Evolutionary conservation across 2,888 invertebrate species (phyloP).

Genomic region (Anoplius nigerrimus): DNA sequence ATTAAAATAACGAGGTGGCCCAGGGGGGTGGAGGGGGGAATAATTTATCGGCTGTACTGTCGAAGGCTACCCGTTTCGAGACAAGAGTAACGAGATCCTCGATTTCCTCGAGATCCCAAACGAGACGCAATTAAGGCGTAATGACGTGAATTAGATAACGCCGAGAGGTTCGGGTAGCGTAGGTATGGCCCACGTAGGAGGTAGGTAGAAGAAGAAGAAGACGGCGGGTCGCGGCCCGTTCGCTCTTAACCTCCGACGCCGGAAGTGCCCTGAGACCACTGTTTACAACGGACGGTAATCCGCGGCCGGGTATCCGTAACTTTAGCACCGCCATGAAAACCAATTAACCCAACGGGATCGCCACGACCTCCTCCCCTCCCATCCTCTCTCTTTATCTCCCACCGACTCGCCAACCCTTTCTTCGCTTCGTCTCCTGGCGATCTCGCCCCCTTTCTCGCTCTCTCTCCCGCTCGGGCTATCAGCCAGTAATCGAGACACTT

Average conservation of each 20-base stretch:
- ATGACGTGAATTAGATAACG: slow-evolving; percentile 26
- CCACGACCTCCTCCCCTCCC: slow-evolving; percentile 7
- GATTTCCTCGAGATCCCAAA: slow-evolving; percentile 10
- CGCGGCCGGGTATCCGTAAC: slow-evolving; percentile 41
- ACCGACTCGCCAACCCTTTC: too few relatives aligned
- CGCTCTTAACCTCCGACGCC: slow-evolving; percentile 12
- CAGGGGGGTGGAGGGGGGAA: too few relatives aligned
- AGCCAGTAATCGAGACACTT: slow-evolving; percentile 44
- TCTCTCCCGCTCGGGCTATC: slow-evolving; percentile 25
- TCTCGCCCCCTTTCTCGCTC: not conserved
- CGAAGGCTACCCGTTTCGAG: not conserved
- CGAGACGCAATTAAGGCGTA: slow-evolving; percentile 39
- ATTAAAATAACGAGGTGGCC: too few relatives aligned
- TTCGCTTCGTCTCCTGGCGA: too few relatives aligned
- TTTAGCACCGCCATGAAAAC: slow-evolving; percentile 46
- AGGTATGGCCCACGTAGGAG: slow-evolving; percentile 9
- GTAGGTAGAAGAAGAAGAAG: slow-evolving; percentile 10
- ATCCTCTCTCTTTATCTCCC: not conserved
- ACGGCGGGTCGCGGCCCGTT: not conserved
- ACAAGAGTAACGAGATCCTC: not conserved
- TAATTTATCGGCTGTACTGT: too few relatives aligned
- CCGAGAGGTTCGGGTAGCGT: not conserved
- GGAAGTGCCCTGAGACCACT: slow-evolving; percentile 8
- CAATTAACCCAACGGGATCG: slow-evolving; percentile 49
- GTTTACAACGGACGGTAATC: slow-evolving; percentile 49